Conservation (phyloP, 2,888 invertebrate species). For the Neoascia interrupta region DNA sequence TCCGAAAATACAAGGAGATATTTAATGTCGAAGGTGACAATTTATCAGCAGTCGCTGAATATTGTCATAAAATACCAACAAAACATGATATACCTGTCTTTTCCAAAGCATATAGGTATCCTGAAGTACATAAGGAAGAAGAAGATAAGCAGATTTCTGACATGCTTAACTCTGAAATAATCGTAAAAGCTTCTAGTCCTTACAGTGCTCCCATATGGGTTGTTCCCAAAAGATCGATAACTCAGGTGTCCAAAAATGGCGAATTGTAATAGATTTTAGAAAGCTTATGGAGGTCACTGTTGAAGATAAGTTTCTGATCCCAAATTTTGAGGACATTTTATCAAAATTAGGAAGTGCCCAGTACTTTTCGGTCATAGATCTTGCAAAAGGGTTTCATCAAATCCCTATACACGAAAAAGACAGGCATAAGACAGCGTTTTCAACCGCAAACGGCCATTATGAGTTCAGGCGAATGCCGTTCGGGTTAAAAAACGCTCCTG, state of each 20-base stretch:
- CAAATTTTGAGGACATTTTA: no score
- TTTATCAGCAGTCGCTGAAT: neutral
- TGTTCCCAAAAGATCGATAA: conserved; percentile 10
- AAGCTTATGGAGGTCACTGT: no score
- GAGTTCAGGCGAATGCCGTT: neutral
- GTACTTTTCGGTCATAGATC: neutral
- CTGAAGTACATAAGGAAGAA: neutral
- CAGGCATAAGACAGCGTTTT: neutral
- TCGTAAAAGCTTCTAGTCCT: conserved; percentile 19
- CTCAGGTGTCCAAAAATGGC: neutral
- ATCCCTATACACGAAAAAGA: neutral
- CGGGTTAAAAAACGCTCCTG: neutral
- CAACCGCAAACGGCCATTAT: neutral
- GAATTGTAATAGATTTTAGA: no score
- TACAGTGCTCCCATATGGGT: conserved; percentile 44
- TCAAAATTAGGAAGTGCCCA: no score
- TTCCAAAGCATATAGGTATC: neutral
- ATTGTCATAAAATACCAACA: conserved; percentile 13
- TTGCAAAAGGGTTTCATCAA: neutral
- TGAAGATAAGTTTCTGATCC: no score
- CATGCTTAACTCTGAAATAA: conserved; percentile 1
- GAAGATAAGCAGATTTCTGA: neutral
- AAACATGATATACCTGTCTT: conserved; percentile 1
- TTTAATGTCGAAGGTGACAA: conserved; percentile 5
- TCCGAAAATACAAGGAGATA: neutral